Base-by-base conservation (phyloP, 2,113 vertebrate genomes). In the Hirundichthys speculiger region DNA sequence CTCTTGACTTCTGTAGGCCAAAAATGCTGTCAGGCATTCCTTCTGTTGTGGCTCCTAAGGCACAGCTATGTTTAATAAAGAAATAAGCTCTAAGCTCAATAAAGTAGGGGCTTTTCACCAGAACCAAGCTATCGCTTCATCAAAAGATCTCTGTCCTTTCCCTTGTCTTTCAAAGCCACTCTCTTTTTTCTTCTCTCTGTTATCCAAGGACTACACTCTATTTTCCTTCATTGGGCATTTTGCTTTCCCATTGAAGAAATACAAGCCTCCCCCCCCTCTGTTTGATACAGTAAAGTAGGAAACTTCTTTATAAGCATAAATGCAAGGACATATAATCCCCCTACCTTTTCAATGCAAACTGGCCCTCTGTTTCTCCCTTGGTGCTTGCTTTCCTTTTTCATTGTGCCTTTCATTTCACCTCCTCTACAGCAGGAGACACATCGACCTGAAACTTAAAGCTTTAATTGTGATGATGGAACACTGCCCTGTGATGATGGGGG, bases 341-440 rank as follows among this genome's bases (percentile, higher is more conserved):
- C 40, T 13, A 53, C 22, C 43, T 39, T 64, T 65, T 77, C 34
- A 61, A 30, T 25, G 63, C 52, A 52, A 56, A 42, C 34, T 18
- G 5, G 8, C 25, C 54, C 43, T 41, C 52, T 45, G 19, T 55
- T 48, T 52, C n/a, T 55, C 19, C 63, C 53, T 48, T 19, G 24
- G 4, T 27, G 51, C 39, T 39, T 13, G 16, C 20, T 58, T 43
- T 64, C 74, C 81, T 48, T 39, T 52, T 75, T 73, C 47, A 24
- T n/a, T n/a, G 49, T 21, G 77, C 49, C 87, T 91, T 91, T 92
- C 78, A 80, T 86, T 89, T 91, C 84, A 87, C 87, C 84, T 86
- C 73, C 51, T 71, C 52, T 8, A 15, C 49, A 70, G 68, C 9
- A 13, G 51, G 52, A 73, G 74, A 69, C 75, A 79, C 50, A 24